Evolutionary conservation across 37 sponge, comb jelly and placozoan genomes (phyloP).

Genomic region (Spongilla lacustris): DNA sequence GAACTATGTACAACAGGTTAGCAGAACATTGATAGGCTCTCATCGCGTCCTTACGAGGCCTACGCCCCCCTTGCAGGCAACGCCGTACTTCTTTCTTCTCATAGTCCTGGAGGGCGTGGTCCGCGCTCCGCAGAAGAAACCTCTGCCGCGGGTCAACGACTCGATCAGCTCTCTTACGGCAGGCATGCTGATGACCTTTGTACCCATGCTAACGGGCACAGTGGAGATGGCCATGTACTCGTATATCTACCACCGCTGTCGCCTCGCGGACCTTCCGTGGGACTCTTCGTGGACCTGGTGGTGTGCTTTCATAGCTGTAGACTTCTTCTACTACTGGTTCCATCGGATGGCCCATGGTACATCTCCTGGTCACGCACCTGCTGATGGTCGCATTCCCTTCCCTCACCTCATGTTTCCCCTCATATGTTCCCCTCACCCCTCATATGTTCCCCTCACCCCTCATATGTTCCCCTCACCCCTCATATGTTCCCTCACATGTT

Average conservation of each 20-base stretch:
- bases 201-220: not conserved
- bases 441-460: not conserved
- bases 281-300: constrained; percentile 89
- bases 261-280: constrained; percentile 75
- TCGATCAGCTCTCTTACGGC: constrained; percentile 79
- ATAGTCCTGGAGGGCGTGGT: constrained; percentile 72
- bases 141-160: constrained; percentile 62
- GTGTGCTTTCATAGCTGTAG: constrained; percentile 70
- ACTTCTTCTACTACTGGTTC: constrained; percentile 85
- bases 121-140: constrained; percentile 28
- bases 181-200: constrained; percentile 50
- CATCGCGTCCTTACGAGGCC: not conserved
- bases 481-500: no score
- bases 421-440: not conserved
- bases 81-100: constrained; percentile 74
- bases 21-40: not conserved
- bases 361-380: not conserved
- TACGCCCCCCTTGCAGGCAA: constrained; percentile 28
- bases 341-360: constrained; percentile 92
- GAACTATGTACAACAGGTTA: constrained; percentile 73
- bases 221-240: constrained; percentile 61
- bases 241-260: constrained; percentile 68
- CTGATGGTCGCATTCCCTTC: no score
- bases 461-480: not conserved
- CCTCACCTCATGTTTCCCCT: not conserved